These are phyloP conservation scores for Umimayanthus kanabou DNA, from an alignment of 92 coral and sea anemone genomes.

Conservation along the genomic window DNA sequence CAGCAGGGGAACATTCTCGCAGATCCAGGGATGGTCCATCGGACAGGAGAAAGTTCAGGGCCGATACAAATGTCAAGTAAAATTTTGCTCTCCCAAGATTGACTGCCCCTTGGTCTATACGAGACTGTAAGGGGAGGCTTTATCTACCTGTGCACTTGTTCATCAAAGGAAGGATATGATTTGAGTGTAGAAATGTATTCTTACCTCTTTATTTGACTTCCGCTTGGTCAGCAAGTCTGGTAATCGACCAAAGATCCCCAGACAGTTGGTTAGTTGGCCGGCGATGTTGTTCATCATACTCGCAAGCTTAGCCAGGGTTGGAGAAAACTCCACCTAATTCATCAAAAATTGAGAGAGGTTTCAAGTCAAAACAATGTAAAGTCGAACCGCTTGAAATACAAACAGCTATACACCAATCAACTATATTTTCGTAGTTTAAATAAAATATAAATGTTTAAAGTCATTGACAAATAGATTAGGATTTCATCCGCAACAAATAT, in stretches of 20 bases:
- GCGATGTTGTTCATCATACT: slow-evolving; percentile 98
- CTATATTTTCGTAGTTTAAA: not conserved
- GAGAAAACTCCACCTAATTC: slow-evolving; percentile 92
- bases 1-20: no score
- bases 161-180: not conserved
- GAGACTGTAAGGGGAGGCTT: no score
- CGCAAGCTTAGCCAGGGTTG: slow-evolving; percentile 93
- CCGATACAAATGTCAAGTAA: no score
- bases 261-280: slow-evolving; percentile 82
- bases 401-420: no score
- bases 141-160: not conserved
- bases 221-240: slow-evolving; percentile 90
- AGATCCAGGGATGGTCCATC: no score
- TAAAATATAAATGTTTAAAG: no score
- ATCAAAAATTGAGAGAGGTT: not conserved
- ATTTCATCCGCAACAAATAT: not conserved
- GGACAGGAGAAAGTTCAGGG: no score
- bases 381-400: not conserved
- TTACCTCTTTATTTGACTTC: slow-evolving; percentile 87
- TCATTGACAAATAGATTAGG: no score
- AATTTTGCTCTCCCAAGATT: no score
- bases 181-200: not conserved
- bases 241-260: slow-evolving; percentile 86
- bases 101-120: no score
- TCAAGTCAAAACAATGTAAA: not conserved